Percentiles rank a stretch among this genome's conserved stretches.
These are phyloP conservation scores for Leptopterna dolabrata DNA, from an alignment of 2,888 invertebrate genomes.

Conservation along the genomic window DNA sequence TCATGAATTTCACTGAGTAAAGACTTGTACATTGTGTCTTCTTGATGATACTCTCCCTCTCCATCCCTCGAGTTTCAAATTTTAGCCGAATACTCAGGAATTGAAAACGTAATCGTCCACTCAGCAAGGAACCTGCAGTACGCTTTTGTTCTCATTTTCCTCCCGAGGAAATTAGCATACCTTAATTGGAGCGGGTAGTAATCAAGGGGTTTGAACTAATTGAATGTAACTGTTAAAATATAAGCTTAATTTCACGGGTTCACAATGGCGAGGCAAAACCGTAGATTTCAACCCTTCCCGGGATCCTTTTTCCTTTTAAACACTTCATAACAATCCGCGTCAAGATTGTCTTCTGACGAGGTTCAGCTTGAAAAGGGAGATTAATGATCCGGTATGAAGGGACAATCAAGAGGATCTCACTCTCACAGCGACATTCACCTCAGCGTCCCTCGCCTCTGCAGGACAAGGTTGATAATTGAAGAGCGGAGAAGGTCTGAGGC, in stretches of 20 bases:
- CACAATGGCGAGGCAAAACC: background rate
- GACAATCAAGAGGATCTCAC: conserved; percentile 19
- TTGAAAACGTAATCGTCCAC: background rate
- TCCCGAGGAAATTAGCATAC: background rate
- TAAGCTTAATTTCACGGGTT: background rate
- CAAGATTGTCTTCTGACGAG: conserved; percentile 12
- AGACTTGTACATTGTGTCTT: too few relatives aligned
- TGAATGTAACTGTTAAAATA: conserved; percentile 11
- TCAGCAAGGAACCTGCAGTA: background rate
- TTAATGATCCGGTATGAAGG: background rate
- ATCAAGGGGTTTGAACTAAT: background rate
- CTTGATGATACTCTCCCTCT: background rate
- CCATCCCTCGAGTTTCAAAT: background rate
- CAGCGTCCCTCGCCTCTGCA: background rate
- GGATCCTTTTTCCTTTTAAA: background rate
- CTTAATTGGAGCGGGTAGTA: background rate
- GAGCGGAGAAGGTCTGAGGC: background rate
- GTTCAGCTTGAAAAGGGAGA: conserved; percentile 23
- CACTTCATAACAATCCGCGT: conserved; percentile 24
- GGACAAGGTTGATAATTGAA: conserved; percentile 32
- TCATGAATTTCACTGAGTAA: background rate
- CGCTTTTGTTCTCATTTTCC: background rate
- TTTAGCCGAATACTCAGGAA: background rate
- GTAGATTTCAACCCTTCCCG: background rate
- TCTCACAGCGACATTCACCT: background rate